Conservation (phyloP, 2,888 invertebrate genomes). For the Eristalis arbustorum region DNA sequence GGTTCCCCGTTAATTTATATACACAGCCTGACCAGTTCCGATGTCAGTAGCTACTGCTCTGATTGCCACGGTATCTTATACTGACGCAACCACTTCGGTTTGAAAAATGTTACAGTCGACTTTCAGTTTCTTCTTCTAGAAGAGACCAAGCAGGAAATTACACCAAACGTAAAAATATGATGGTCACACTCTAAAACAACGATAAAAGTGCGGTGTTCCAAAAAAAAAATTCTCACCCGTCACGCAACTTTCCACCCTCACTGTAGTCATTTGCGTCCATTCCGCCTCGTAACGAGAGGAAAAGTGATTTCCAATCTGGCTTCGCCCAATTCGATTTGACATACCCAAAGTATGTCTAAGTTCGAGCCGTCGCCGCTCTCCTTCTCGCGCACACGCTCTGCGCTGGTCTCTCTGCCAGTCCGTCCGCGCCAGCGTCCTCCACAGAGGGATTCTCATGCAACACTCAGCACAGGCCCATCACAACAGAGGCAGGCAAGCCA, state of each 20-base stretch:
- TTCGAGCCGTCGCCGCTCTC: conserved; percentile 5
- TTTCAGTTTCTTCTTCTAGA: no score
- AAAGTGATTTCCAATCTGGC: conserved; percentile 66
- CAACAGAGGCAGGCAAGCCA: conserved; percentile 7
- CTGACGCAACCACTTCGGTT: no score
- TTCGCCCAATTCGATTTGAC: conserved; percentile 67
- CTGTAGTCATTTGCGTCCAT: conserved; percentile 27
- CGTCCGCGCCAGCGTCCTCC: neutral
- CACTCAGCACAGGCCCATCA: neutral
- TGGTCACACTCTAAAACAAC: no score
- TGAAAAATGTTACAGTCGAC: no score
- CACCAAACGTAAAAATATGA: no score
- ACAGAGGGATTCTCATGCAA: conserved; percentile 45
- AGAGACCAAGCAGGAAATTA: no score
- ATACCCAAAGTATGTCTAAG: conserved; percentile 63
- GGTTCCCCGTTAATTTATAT: no score
- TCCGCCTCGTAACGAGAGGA: conserved; percentile 49
- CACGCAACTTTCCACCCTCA: neutral
- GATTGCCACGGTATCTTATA: no score
- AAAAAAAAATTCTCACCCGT: neutral
- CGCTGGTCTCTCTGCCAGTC: neutral
- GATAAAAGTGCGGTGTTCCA: neutral
- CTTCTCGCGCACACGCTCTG: neutral
- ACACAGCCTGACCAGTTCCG: no score
- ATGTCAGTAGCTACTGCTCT: no score